These are phyloP conservation scores for Scomber japonicus DNA, from an alignment of 2,113 vertebrate genomes.

Conservation along the genomic window DNA sequence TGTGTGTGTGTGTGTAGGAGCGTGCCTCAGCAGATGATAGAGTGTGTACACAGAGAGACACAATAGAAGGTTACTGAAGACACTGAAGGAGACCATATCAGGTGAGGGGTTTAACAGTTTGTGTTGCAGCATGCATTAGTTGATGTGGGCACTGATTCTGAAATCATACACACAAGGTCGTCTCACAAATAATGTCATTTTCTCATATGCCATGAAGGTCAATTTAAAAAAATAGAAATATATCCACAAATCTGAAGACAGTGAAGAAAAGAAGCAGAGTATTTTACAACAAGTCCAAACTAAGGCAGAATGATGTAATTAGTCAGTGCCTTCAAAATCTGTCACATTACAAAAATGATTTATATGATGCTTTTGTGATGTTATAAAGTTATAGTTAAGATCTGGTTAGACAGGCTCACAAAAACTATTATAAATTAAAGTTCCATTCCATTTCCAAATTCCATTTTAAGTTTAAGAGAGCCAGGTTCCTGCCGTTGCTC, in stretches of 20 bases:
- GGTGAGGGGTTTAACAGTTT: conserved; percentile 69
- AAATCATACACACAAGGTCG: conserved; percentile 55
- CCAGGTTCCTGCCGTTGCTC: too few relatives aligned
- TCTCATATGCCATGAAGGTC: conserved; percentile 32
- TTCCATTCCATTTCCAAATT: too few relatives aligned
- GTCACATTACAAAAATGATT: background rate
- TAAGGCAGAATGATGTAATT: background rate
- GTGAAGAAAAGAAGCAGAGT: background rate
- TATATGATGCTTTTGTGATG: background rate
- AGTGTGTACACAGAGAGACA: conserved; percentile 46
- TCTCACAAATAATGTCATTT: conserved; percentile 33
- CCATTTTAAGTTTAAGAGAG: too few relatives aligned
- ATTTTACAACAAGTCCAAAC: background rate
- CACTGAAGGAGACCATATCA: conserved; percentile 50
- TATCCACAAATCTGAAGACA: background rate
- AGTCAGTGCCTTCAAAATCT: background rate
- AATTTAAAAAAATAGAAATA: conserved; percentile 19
- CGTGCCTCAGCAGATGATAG: conserved; percentile 56
- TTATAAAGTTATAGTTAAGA: too few relatives aligned
- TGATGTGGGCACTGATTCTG: conserved; percentile 41
- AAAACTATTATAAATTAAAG: too few relatives aligned
- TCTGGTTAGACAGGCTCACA: too few relatives aligned
- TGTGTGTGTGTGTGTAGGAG: conserved; percentile 20
- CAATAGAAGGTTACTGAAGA: conserved; percentile 75
- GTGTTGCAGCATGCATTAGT: conserved; percentile 70